A percentile compares a stretch with the other conserved stretches of the same genome.
Evolutionary conservation across 1,140 invertebrate genomes (phyloP).

Genomic region (Heliothis virescens): DNA sequence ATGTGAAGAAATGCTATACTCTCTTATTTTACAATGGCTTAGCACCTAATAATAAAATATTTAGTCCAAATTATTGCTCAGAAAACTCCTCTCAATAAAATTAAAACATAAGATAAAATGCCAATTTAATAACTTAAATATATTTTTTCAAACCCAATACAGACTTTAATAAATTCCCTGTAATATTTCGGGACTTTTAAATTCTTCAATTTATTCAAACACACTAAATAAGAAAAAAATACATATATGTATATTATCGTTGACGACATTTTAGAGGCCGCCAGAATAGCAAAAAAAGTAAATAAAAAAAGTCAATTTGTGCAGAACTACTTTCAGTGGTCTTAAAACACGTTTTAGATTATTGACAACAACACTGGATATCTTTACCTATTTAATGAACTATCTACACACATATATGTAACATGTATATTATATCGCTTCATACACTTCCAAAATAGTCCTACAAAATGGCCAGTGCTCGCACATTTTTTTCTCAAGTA

Average conservation of each 20-base stretch:
- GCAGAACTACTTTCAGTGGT: conserved; percentile 4
- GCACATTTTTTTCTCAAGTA: neutral
- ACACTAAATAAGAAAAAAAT: neutral
- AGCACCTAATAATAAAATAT: conserved; percentile 34
- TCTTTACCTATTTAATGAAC: conserved; percentile 27
- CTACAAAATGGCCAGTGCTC: conserved; percentile 5
- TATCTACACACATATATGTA: conserved; percentile 8
- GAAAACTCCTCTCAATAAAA: neutral
- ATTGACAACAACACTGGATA: conserved; percentile 37
- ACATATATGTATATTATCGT: neutral
- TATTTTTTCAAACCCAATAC: neutral
- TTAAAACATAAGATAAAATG: neutral
- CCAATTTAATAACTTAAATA: neutral
- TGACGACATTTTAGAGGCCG: neutral
- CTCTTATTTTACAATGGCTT: conserved; percentile 22
- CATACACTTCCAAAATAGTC: conserved; percentile 8
- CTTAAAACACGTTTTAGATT: neutral
- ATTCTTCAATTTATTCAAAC: neutral
- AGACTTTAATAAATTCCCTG: neutral
- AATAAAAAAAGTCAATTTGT: conserved; percentile 1
- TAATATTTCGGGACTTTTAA: neutral
- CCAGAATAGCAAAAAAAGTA: neutral
- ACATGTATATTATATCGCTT: neutral
- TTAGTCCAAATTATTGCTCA: conserved; percentile 35
- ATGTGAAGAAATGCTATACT: conserved; percentile 33